Base-by-base conservation (phyloP, 2,888 invertebrate species). In the Acleris literana region DNA sequence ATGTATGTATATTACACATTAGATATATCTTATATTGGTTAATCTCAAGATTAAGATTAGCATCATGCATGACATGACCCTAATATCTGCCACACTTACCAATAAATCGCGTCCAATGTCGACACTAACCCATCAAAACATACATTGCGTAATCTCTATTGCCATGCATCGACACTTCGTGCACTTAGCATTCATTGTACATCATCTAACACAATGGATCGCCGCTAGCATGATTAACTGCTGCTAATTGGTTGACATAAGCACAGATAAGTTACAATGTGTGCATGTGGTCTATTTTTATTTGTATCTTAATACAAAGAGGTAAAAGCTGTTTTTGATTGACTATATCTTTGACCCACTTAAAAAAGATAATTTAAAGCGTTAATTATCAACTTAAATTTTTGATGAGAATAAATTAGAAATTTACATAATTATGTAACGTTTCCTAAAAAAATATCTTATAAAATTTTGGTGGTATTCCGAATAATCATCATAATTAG, bases 171-270 rank as follows among this genome's bases (percentile, higher is more conserved):
- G 79, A 72, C 74, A 78, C 76, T 70, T 71, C 76, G 68, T 71
- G 75, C 77, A 82, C 79, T 87, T 84, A 84, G 80, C 84, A 86
- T 85, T 78, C 88, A 78, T 71, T 79, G 83, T 78, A 79, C 51
- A 55, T 13, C 65, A 61, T 57, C 51, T 68, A 68, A 68, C 64
- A 63, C 79, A 72, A 73, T 73, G 43, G 64, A 48, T 63, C 64
- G 63, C 46, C 46, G 39, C 17, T 68, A 68, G 71, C 73, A 74
- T 75, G 75, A 74, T 71, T 60, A 66, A 62, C 44, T 70, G 57
- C 68, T 74, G 74, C 70, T 79, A 78, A 81, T 79, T 75, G 53
- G 49, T 22, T 20, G 39, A 5, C 58, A 20, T 54, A 49, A 17
- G 17, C 43, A n/a, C 17, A 33, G 33, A 33, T 33, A 33, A 33